Evolutionary conservation across 1,140 invertebrate genomes (phyloP).

Genomic region (Sarcophaga peregrina): DNA sequence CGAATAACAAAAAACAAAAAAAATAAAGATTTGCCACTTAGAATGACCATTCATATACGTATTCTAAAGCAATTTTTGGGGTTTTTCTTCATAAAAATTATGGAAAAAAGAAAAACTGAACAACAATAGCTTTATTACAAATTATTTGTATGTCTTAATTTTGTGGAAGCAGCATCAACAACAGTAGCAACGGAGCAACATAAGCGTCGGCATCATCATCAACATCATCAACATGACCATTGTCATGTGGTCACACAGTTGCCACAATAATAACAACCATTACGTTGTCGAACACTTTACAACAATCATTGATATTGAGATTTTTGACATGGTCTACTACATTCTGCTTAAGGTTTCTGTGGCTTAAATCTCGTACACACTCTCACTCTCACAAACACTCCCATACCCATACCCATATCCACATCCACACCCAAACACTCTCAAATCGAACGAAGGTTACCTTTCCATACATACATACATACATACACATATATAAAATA

Average conservation of each 20-base stretch:
- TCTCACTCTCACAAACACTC: no score
- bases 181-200: background rate
- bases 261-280: background rate
- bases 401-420: background rate
- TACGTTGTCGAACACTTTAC: background rate
- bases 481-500: background rate
- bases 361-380: background rate
- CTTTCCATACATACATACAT: background rate
- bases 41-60: no score
- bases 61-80: no score
- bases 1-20: background rate
- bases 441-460: background rate
- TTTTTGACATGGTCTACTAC: background rate
- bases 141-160: no score
- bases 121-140: no score
- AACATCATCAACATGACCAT: background rate
- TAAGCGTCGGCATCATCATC: background rate
- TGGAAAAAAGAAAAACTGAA: no score
- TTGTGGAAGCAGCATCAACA: no score
- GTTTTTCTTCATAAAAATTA: no score
- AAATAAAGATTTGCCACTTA: no score
- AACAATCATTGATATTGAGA: conserved; percentile 16
- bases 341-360: background rate
- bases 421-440: no score
- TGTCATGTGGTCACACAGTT: conserved; percentile 4